Conservation (phyloP, 2,797 vertebrate species). For the Microchirus variegatus region DNA sequence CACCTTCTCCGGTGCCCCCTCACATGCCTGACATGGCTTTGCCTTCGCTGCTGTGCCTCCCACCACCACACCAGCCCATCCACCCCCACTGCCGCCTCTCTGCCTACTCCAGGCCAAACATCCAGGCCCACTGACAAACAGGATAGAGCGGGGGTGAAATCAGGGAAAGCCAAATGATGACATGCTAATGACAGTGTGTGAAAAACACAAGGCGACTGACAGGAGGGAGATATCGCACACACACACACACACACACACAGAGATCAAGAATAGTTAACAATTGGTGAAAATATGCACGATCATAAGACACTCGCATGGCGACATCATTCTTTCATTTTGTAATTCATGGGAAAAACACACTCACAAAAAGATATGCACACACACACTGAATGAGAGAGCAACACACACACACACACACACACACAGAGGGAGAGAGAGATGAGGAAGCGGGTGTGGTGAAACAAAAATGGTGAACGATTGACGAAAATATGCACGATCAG, state of each 20-base stretch:
- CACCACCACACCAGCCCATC: too few species aligned
- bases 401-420: constrained; percentile 4
- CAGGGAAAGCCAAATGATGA: constrained; percentile 43
- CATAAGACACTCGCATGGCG: neutral
- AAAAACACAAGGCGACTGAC: constrained; percentile 29
- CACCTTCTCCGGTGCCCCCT: constrained; percentile 63
- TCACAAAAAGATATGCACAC: constrained; percentile 5
- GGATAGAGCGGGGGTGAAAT: constrained; percentile 36
- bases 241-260: constrained; percentile 7
- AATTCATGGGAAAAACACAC: neutral
- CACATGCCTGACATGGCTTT: constrained; percentile 63
- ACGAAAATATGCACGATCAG: too few species aligned
- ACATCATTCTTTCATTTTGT: neutral
- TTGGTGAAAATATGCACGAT: neutral
- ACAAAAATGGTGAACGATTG: too few species aligned
- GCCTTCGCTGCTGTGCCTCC: constrained; percentile 39
- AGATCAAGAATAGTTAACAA: neutral
- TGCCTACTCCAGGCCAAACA: constrained; percentile 40
- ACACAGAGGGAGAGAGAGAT: neutral
- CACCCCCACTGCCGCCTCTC: neutral
- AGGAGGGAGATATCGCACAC: constrained; percentile 16
- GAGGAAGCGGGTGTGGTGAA: too few species aligned
- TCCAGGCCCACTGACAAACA: constrained; percentile 54
- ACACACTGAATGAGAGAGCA: too few species aligned
- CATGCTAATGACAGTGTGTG: constrained; percentile 42